Percentiles rank a stretch among this genome's conserved stretches.
These are phyloP conservation scores for Acleris laterana DNA, from an alignment of 2,888 invertebrate genomes.

Conservation along the genomic window DNA sequence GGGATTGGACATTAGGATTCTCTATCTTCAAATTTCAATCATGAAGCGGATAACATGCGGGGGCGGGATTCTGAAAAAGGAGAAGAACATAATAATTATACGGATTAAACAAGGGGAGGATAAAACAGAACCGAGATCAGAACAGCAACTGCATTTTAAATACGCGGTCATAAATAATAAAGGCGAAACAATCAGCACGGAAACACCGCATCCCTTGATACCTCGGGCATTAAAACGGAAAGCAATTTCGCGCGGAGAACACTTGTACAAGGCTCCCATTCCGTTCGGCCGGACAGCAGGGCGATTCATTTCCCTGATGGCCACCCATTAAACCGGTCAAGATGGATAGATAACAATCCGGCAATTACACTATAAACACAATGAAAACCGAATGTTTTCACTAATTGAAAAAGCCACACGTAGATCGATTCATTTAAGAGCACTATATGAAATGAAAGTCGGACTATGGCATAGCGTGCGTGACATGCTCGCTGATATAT, in stretches of 20 bases:
- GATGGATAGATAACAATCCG: constrained; percentile 81
- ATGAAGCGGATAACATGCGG: constrained; percentile 16
- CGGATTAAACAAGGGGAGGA: constrained; percentile 13
- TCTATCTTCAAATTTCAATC: constrained; percentile 15
- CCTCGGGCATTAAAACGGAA: constrained; percentile 68
- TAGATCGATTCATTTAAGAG: constrained; percentile 74
- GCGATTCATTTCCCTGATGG: constrained; percentile 81
- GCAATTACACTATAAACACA: constrained; percentile 81
- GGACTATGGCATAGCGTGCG: constrained; percentile 64
- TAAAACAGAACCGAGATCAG: constrained; percentile 26
- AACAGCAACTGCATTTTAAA: constrained; percentile 33
- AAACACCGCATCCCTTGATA: constrained; percentile 61
- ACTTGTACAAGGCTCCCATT: constrained; percentile 66
- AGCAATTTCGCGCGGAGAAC: constrained; percentile 70
- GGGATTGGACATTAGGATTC: neutral
- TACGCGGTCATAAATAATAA: constrained; percentile 45
- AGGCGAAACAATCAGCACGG: constrained; percentile 56
- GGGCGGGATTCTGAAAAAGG: constrained; percentile 18
- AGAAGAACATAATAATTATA: constrained; percentile 11
- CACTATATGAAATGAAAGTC: constrained; percentile 82
- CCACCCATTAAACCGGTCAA: constrained; percentile 79
- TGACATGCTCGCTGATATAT: constrained; percentile 69
- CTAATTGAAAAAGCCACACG: constrained; percentile 80
- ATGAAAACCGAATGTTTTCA: constrained; percentile 80
- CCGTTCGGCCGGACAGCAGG: constrained; percentile 60